phyloP scores from a whole-genome alignment of 92 coral and sea anemone genomes.

The Porites cylindrica region DNA sequence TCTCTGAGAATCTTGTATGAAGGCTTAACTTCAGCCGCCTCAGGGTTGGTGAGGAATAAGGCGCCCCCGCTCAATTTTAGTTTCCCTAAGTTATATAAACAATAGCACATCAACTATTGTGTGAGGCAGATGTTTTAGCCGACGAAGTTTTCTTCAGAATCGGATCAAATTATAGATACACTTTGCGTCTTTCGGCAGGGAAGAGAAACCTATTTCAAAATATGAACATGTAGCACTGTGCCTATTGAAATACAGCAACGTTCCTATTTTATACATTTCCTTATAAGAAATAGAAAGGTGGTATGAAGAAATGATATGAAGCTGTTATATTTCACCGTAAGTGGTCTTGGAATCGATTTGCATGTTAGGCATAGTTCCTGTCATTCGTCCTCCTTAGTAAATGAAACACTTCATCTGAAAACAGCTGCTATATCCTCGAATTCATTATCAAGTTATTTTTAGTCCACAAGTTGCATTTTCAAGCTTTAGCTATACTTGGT shows the following conservation, averaged over 20 bases:
- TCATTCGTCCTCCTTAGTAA: slow-evolving; percentile 33
- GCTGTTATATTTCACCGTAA: background rate
- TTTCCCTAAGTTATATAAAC: slow-evolving; percentile 28
- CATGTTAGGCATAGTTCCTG: slow-evolving; percentile 21
- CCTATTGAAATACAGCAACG: background rate
- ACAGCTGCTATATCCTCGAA: slow-evolving; percentile 29
- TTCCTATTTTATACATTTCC: background rate
- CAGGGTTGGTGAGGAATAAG: background rate
- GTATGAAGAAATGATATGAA: background rate
- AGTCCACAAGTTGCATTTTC: background rate
- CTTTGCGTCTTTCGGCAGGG: background rate
- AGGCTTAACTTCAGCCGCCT: background rate
- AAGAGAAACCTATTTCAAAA: too few relatives aligned
- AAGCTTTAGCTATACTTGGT: too few relatives aligned
- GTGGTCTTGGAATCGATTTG: slow-evolving; percentile 11
- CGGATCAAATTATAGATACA: background rate
- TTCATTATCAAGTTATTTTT: background rate
- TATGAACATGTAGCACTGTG: background rate
- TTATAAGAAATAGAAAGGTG: background rate
- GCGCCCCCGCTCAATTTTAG: slow-evolving; percentile 10
- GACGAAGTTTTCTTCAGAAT: background rate
- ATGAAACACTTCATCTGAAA: slow-evolving; percentile 22
- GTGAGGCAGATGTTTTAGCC: slow-evolving; percentile 39
- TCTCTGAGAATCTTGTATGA: background rate
- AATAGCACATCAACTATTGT: slow-evolving; percentile 32